A percentile compares a stretch with the other conserved stretches of the same genome.
These are phyloP conservation scores for Chaenocephalus aceratus DNA, from an alignment of 2,113 vertebrate species.

Conservation along the genomic window DNA sequence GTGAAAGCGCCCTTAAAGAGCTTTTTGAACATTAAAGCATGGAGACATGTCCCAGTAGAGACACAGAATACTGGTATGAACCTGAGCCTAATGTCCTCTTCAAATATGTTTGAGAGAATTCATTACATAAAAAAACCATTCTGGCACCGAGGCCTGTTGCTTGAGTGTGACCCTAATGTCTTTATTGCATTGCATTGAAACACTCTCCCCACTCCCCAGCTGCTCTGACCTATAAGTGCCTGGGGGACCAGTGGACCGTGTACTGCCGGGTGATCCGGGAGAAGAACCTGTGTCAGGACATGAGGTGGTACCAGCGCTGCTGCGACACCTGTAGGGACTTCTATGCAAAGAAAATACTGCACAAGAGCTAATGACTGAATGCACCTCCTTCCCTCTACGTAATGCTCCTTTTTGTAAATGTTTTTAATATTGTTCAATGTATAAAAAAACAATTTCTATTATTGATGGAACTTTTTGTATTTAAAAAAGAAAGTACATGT, in stretches of 20 bases:
- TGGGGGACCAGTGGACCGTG: conserved; percentile 95
- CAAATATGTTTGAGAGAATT: no score
- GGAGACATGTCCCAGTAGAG: no score
- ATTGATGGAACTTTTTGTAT: conserved; percentile 51
- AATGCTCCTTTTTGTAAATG: conserved; percentile 60
- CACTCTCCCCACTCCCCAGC: conserved; percentile 78
- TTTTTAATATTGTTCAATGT: conserved; percentile 57
- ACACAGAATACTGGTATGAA: no score
- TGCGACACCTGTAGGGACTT: conserved; percentile 97
- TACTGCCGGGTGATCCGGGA: conserved; percentile 94
- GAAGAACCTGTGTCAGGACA: conserved; percentile 95
- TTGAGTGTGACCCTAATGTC: no score
- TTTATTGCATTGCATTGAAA: no score
- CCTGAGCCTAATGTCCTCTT: no score
- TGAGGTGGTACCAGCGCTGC: conserved; percentile 97
- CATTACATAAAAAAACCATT: no score
- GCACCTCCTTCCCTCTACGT: conserved; percentile 43
- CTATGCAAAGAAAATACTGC: conserved; percentile 92
- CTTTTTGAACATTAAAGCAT: no score
- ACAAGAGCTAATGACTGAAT: conserved; percentile 83
- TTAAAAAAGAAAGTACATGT: conserved; percentile 67
- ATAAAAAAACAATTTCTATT: conserved; percentile 39
- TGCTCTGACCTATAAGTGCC: conserved; percentile 95
- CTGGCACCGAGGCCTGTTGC: no score
- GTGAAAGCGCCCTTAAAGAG: no score